Base-by-base conservation (phyloP, 2,113 vertebrate species). In the Elachura formosa region DNA sequence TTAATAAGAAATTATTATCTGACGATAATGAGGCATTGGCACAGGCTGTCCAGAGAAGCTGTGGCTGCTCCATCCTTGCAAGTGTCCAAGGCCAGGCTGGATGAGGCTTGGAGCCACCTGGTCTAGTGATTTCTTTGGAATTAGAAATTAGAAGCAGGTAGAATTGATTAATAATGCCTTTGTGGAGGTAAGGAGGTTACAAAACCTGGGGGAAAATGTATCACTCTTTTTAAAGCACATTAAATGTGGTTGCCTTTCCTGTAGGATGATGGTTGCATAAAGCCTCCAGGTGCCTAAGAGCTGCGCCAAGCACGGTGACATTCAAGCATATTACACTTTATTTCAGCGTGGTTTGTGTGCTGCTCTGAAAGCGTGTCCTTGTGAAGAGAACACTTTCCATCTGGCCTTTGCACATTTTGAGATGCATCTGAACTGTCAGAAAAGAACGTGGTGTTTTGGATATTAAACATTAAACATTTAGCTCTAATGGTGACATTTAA, bases 401-500 rank as follows among this genome's bases (percentile, higher is more conserved):
- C 83, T 93, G 94, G 64, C 94, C 93, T 94, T 95, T 95, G 63
- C 56, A 52, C 67, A 33, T 85, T 67, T 38, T 1, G 7, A 93
- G 91, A 84, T 91, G 81, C 71, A 85, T 94, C 76, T 93, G 75
- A 95, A 76, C 83, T 91, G 89, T 89, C 94, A 82, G 90, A 64
- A 72, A 51, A 55, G 85, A 93, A 89, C 84, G 72, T 11, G 49
- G 28, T 80, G 52, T 94, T 95, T 82, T 80, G 69, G 72, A 88
- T 93, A 93, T 93, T 92, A 95, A 96, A n/a, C n/a, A n/a, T n/a
- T n/a, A n/a, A 96, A 86, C 36, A 84, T 85, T 87, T 85, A 40
- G 84, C 46, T 90, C 68, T 67, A 74, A 46, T 5, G 12, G 61
- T 96, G 92, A 95, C 88, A 90, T 92, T 96, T 94, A 96, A 87